Percentiles rank a stretch among this genome's conserved stretches.
phyloP scores from a whole-genome alignment of 2,797 vertebrate genomes.

The Arnoldichthys spilopterus region DNA sequence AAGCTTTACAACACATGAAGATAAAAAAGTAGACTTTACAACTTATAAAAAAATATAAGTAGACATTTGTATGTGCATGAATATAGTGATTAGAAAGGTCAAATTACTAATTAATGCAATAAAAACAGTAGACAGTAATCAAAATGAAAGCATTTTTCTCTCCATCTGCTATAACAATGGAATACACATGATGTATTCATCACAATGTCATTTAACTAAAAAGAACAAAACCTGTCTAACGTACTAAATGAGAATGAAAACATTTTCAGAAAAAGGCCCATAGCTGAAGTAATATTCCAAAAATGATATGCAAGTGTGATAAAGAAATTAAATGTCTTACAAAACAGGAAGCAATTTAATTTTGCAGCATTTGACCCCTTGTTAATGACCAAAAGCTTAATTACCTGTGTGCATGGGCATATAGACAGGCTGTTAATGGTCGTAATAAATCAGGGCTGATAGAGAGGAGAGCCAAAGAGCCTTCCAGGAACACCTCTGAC shows the following conservation, averaged over 20 bases:
- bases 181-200: neutral
- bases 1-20: too few relatives aligned
- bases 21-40: too few relatives aligned
- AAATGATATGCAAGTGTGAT: conserved; percentile 28
- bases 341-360: conserved; percentile 44
- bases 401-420: conserved; percentile 25
- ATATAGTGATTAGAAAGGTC: neutral
- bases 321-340: conserved; percentile 34
- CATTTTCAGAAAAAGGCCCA: neutral
- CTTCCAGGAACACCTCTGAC: conserved; percentile 51
- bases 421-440: conserved; percentile 39
- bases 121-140: neutral
- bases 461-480: conserved; percentile 38
- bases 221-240: neutral
- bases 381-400: conserved; percentile 40
- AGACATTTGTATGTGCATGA: too few relatives aligned
- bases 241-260: neutral
- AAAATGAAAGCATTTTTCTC: neutral
- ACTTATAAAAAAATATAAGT: too few relatives aligned
- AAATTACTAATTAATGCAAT: neutral
- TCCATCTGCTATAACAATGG: neutral
- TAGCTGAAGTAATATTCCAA: neutral
- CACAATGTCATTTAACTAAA: neutral
- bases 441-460: conserved; percentile 51
- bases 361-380: conserved; percentile 32